Conservation (phyloP, 1,140 invertebrate genomes). For the Magallana gigas region DNA sequence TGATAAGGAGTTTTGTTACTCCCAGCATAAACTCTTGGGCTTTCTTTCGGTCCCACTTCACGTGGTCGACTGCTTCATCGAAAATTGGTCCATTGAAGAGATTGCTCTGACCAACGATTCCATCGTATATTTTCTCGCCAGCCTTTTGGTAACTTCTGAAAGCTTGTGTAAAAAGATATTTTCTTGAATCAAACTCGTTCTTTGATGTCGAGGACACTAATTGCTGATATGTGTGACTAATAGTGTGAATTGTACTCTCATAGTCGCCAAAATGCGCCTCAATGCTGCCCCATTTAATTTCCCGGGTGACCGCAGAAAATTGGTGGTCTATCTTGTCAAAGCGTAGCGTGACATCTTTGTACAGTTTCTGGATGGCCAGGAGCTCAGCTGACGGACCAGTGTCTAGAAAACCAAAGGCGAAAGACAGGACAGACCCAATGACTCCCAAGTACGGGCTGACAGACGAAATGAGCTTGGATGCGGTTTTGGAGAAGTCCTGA, state of each 20-base stretch:
- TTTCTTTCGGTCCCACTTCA: slow-evolving; percentile 13
- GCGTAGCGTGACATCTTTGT: background rate
- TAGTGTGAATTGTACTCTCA: background rate
- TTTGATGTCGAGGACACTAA: background rate
- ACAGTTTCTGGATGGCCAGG: background rate
- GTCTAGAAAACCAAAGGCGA: background rate
- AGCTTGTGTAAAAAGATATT: background rate
- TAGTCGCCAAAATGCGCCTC: background rate
- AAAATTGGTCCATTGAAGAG: background rate
- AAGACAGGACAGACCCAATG: background rate
- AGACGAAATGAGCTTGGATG: background rate
- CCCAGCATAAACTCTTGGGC: background rate
- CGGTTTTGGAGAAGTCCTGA: background rate
- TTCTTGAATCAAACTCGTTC: background rate
- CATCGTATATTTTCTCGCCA: background rate
- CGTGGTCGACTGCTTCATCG: background rate
- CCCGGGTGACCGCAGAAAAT: background rate
- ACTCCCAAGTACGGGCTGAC: background rate
- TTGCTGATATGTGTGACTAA: background rate
- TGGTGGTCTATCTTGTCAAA: background rate
- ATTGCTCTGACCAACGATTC: background rate
- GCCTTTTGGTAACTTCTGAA: background rate
- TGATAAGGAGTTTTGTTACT: background rate
- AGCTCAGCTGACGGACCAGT: background rate
- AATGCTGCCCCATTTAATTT: background rate